Evolutionary conservation across 2,797 vertebrate genomes (phyloP).

Genomic region (Labeo calbasu): DNA sequence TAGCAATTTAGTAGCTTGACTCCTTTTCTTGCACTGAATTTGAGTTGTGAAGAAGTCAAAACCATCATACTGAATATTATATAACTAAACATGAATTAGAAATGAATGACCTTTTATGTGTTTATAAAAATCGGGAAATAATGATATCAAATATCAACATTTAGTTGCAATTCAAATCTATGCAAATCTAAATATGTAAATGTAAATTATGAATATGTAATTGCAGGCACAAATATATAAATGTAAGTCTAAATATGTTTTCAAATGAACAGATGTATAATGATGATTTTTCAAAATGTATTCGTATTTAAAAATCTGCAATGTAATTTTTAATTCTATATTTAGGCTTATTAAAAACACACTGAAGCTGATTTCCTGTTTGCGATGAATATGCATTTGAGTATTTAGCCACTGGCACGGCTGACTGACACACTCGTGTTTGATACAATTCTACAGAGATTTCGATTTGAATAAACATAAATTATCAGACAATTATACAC

Average conservation of each 20-base stretch:
- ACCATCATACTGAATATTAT: background rate
- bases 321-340: background rate
- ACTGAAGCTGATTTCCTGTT: background rate
- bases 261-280: background rate
- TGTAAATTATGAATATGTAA: no score
- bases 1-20: constrained; percentile 56
- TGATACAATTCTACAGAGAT: constrained; percentile 70
- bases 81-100: background rate
- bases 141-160: background rate
- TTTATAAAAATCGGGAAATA: background rate
- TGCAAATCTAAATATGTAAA: background rate
- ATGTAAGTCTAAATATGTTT: background rate
- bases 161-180: background rate
- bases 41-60: background rate
- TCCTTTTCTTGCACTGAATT: background rate
- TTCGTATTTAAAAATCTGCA: background rate
- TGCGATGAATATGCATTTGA: background rate
- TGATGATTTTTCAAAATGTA: background rate
- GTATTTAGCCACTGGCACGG: constrained; percentile 52
- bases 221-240: background rate
- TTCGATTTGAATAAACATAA: constrained; percentile 80
- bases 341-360: background rate
- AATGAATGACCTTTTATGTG: background rate
- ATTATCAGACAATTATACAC: constrained; percentile 80
- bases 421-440: constrained; percentile 62